phyloP scores from a whole-genome alignment of 2,888 invertebrate genomes.

The Mactromeris polynyma region DNA sequence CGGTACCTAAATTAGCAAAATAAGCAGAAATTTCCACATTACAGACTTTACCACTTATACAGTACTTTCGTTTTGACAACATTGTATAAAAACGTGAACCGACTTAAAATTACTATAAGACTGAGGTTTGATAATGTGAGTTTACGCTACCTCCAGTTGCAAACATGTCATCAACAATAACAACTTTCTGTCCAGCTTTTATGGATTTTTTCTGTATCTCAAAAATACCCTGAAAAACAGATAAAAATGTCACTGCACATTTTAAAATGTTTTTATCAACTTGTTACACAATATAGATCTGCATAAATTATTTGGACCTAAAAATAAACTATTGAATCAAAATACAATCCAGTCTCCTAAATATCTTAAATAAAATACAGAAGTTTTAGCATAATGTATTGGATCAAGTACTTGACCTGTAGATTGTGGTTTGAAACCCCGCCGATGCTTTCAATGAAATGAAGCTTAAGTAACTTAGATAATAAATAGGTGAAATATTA shows the following conservation, averaged over 20 bases:
- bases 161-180: conserved; percentile 97
- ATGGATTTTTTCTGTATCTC: conserved; percentile 94
- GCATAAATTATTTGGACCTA: not conserved
- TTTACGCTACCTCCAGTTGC: conserved; percentile 94
- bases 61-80: too few species aligned
- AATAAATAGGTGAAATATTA: too few species aligned
- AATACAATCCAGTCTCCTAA: not conserved
- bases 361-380: too few species aligned
- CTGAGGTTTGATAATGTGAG: not conserved
- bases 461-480: too few species aligned
- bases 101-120: not conserved
- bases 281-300: too few species aligned
- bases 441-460: not conserved
- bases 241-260: not conserved
- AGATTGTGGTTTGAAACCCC: not conserved
- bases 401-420: too few species aligned
- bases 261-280: too few species aligned
- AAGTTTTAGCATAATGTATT: too few species aligned
- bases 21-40: not conserved
- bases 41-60: too few species aligned
- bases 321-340: not conserved
- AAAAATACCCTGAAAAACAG: conserved; percentile 90
- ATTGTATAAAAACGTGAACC: not conserved
- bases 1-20: not conserved
- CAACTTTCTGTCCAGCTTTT: conserved; percentile 91